Evolutionary conservation across 2,113 vertebrate species (phyloP).

Genomic region (Mus pahari): DNA sequence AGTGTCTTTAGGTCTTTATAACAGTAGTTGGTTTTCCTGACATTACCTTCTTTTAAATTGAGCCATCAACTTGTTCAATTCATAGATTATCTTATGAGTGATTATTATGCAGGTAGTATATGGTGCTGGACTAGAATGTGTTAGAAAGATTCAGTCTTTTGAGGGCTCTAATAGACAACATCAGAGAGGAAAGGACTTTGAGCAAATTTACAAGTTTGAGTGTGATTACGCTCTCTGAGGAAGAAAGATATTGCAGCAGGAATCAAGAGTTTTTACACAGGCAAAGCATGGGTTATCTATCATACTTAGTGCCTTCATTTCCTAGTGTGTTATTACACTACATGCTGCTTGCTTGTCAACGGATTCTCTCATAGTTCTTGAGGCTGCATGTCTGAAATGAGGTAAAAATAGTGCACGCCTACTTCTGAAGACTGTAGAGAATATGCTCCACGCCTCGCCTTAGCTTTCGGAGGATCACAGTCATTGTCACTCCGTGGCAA

Average conservation of each 20-base stretch:
- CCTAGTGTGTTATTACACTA: background rate
- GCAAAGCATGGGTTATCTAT: background rate
- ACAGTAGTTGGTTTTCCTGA: background rate
- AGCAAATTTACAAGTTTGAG: background rate
- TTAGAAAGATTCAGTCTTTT: conserved; percentile 21
- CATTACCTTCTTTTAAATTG: conserved; percentile 56
- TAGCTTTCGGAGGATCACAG: background rate
- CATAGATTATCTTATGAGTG: conserved; percentile 19
- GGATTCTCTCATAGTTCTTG: conserved; percentile 20
- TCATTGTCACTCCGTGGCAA: background rate
- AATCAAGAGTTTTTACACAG: conserved; percentile 35
- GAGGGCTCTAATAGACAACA: background rate
- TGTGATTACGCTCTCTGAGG: background rate
- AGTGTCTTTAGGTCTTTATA: conserved; percentile 9
- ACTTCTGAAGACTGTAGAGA: background rate
- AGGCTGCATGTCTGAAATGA: conserved; percentile 7
- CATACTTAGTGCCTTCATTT: conserved; percentile 22
- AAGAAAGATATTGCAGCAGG: conserved; percentile 4
- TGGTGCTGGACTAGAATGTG: background rate
- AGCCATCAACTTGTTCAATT: background rate
- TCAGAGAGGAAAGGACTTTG: conserved; percentile 24
- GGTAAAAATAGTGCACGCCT: background rate
- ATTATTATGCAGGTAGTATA: background rate
- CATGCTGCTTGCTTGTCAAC: conserved; percentile 21
- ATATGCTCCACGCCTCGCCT: conserved; percentile 19